Base-by-base conservation (phyloP, 2,888 invertebrate genomes). In the Machimus atricapillus region DNA sequence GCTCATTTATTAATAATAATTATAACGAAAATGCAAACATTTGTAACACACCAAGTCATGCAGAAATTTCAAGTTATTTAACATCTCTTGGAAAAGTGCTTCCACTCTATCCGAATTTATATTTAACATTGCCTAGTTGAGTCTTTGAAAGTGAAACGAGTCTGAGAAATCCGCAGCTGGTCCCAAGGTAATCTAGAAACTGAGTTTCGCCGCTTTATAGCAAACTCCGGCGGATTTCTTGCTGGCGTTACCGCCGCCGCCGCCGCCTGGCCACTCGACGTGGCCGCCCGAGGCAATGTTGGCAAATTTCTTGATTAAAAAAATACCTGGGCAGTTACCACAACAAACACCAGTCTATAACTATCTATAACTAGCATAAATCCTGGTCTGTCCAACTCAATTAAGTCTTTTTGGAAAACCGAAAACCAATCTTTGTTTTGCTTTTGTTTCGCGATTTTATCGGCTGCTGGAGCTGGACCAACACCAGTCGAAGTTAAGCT, bases 131-230 rank as follows among this genome's bases (percentile, higher is more conserved):
- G 85, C 73, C 46, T 40, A 37, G 43, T 74, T 43, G 74, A 19
- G 74, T 40, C 85, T 85, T 85, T 85, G 85, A 85, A 85, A 85
- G 85, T 85, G 85, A 85, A 85, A 85, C 85, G 85, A 56, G 85
- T 85, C 73, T 73, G 74, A 85, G 74, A 85, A 85, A 85, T 74
- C 74, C 74, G 74, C 46, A 85, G 85, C 58, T 66, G 82, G 66
- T 66, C 37, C 85, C 85, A 85, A 85, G 85, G 85, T 85, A 74
- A 85, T 85, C 85, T 74, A 74, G 85, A 85, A 74, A 74, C 43
- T 85, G 85, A 85, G 85, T 85, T 83, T 73, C 37, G 85, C 34
- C 85, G 66, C 27, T 66, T 16, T 52, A 34, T 46, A 40, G 23
- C 74, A 12, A 37, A 40, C 43, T 27, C 79, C 43, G 23, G n/a